phyloP scores from a whole-genome alignment of 2,797 vertebrate species.

The Rhinogobio ventralis region DNA sequence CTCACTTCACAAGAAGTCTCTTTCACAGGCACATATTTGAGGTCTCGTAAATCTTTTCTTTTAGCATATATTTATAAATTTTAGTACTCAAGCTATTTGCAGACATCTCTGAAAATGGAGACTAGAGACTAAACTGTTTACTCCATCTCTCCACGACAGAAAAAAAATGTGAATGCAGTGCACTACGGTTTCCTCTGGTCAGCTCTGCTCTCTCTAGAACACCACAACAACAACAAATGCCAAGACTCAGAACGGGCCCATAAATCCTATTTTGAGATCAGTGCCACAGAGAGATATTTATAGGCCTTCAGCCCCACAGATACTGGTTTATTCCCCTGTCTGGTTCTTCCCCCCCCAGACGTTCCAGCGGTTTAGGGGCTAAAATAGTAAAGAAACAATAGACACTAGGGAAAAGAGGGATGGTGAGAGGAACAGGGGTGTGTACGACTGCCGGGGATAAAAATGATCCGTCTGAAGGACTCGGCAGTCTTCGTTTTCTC shows the following conservation, averaged over 20 bases:
- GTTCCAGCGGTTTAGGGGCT: conserved; percentile 48
- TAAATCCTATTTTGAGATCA: conserved; percentile 56
- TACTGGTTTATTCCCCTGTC: conserved; percentile 39
- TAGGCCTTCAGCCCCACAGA: conserved; percentile 26
- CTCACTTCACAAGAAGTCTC: not conserved
- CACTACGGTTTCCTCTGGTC: conserved; percentile 50
- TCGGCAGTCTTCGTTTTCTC: conserved; percentile 42
- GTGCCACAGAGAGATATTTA: conserved; percentile 57
- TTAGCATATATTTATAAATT: conserved; percentile 30
- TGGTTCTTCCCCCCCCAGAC: conserved; percentile 50
- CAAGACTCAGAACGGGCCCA: conserved; percentile 42
- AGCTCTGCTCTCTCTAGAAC: conserved; percentile 45
- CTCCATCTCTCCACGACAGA: conserved; percentile 40
- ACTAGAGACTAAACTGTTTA: conserved; percentile 49
- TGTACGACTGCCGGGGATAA: conserved; percentile 33
- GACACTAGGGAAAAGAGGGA: conserved; percentile 2
- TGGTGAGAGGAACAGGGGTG: conserved; percentile 30
- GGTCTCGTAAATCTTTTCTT: conserved; percentile 40
- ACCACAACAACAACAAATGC: conserved; percentile 45
- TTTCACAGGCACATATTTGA: conserved; percentile 22
- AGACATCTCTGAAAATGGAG: conserved; percentile 33
- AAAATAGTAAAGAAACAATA: conserved; percentile 59
- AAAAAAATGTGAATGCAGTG: conserved; percentile 34
- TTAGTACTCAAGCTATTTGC: conserved; percentile 31
- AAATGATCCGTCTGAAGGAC: conserved; percentile 42